Evolutionary conservation across 2,888 invertebrate genomes (phyloP), one percentile per base, ranked within the genome.

Genomic region (Autographa gamma): DNA sequence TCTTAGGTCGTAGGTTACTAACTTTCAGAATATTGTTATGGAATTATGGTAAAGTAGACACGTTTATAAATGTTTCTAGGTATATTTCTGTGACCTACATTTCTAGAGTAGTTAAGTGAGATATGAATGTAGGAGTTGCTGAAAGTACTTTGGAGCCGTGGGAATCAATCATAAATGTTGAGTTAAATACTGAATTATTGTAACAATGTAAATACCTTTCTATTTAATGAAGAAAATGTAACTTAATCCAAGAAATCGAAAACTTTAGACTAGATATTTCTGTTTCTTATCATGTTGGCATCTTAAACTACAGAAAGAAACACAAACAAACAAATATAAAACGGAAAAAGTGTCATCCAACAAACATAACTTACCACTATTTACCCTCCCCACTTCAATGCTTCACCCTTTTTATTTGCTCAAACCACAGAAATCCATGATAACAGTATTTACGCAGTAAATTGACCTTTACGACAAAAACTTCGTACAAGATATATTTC

Each of bases 381-480:
- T 19, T 54, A 11, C 19, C 19, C 25, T n/a, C 25, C 16, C 14
- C 32, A 32, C 31, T 16, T 31, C 16, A 25, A 31, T 31, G 11
- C 16, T 32, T 58, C 16, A 59, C 11, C 59, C 25, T 32, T 59
- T 58, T 59, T 59, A 59, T 59, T 59, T 16, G 59, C 59, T 56
- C 18, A 54, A 18, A 18, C 38, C 38, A 41, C 38, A 25, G 38
- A 38, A 54, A 65, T 31, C n/a, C 18, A 31, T 62, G 70, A 70
- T 67, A 64, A 31, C 38, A 34, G 52, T 52, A 58, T 41, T 54
- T 68, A 54, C 38, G 60, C n/a, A 38, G 16, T 18, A 66, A 61
- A 66, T 25, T 14, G 19, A 13, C 58, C 62, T 60, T 73, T 66
- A 72, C 43, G 48, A 56, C 66, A 72, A 76, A 74, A 66, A 71